Evolutionary conservation across 2,888 invertebrate genomes (phyloP).

Genomic region (Troilus luridus): DNA sequence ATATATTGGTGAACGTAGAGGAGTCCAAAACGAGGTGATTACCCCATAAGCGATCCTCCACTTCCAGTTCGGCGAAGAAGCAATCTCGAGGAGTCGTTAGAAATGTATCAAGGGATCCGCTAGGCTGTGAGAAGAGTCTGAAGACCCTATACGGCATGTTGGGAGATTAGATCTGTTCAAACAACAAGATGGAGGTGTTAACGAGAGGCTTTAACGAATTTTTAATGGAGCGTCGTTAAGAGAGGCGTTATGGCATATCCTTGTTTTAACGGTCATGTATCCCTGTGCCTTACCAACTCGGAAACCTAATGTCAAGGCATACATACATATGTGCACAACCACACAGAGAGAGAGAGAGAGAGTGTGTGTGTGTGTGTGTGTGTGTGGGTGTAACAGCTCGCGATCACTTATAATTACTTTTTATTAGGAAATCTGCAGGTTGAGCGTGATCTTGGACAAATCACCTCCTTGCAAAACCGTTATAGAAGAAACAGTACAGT

Average conservation of each 20-base stretch:
- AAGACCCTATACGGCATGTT: background rate
- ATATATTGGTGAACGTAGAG: constrained; percentile 17
- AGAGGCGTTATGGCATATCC: background rate
- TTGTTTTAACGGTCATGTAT: background rate
- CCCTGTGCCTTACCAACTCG: background rate
- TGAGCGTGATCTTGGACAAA: too few species aligned
- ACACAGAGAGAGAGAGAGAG: too few species aligned
- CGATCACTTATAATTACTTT: too few species aligned
- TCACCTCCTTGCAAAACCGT: too few species aligned
- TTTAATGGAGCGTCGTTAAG: constrained; percentile 28
- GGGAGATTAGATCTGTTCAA: constrained; percentile 51
- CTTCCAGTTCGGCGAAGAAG: background rate
- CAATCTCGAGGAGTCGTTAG: constrained; percentile 26
- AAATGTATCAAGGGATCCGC: constrained; percentile 45
- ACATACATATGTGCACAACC: too few species aligned
- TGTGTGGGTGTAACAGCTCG: too few species aligned
- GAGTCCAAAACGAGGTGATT: background rate
- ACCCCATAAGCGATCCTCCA: background rate
- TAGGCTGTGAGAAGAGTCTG: background rate
- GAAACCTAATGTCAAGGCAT: too few species aligned
- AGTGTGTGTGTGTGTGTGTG: too few species aligned
- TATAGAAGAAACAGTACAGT: too few species aligned
- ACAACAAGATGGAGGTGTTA: constrained; percentile 46
- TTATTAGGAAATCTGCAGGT: too few species aligned
- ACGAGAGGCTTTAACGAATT: constrained; percentile 53